Base-by-base conservation (phyloP, 2,888 invertebrate species). In the Zaprionus lineosus region DNA sequence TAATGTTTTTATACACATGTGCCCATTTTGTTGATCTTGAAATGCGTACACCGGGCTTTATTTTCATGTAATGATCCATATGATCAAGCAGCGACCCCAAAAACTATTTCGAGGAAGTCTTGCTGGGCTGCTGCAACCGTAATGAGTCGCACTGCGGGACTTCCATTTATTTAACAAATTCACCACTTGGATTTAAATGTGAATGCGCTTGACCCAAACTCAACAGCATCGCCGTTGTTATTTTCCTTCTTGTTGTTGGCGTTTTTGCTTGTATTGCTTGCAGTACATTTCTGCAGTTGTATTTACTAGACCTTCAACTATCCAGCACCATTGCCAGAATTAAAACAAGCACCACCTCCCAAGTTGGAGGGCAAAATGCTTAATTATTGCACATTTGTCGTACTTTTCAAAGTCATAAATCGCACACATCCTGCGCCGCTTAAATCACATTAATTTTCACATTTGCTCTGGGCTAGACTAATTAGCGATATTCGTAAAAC, bases 201-300 rank as follows among this genome's bases (percentile, higher is more conserved):
- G 78, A 77, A 79, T 77, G 77, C 65, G 81, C 77, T 78, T 78
- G 77, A 78, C 77, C 77, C 69, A 77, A 78, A 73, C 74, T 61
- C 40, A 56, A 56, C 18, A 24, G 16, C 52, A 26, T 8, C 34
- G 34, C 3, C 29, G 2, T 9, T 31, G 3, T 9, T 31, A 19
- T 19, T 19, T 19, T 19, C 5, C 3, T 19, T 19, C 5, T 19
- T 19, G 21, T 48, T 51, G 26, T 39, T 48, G 21, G 21, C 36
- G 5, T 34, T 26, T n/a, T 37, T 15, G 21, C 46, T 14, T 28
- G 43, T 3, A 4, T 19, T 31, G n/a, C n/a, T 55, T 7, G 19
- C 47, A 39, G 28, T 44, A 19, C 16, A 39, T 34, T 34, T 48
- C 60, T 51, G 46, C 52, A 53, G 47, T 47, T 24, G 41, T 55